Conservation (phyloP, 2,888 invertebrate species). For the Heliconius erato region DNA sequence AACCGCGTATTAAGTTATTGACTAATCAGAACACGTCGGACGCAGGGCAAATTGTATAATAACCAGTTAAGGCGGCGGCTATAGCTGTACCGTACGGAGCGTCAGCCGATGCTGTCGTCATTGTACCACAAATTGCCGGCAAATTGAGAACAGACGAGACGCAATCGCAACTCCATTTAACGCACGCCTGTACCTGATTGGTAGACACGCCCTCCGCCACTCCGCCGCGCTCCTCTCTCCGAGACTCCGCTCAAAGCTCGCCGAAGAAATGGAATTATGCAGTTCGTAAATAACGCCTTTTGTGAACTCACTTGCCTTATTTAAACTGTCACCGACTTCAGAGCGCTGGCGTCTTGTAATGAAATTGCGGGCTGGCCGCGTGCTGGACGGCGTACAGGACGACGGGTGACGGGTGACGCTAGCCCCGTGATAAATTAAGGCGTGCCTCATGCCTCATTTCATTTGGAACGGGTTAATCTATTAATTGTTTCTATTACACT, state of each 20-base stretch:
- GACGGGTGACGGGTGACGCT: slow-evolving; percentile 46
- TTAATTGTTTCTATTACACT: slow-evolving; percentile 39
- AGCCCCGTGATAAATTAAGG: slow-evolving; percentile 49
- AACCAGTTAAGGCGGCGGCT: slow-evolving; percentile 73
- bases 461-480: slow-evolving; percentile 48
- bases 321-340: slow-evolving; percentile 64
- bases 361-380: slow-evolving; percentile 58
- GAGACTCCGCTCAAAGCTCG: slow-evolving; percentile 62
- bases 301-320: slow-evolving; percentile 69
- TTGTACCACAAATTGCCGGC: slow-evolving; percentile 82
- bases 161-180: slow-evolving; percentile 78
- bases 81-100: slow-evolving; percentile 2
- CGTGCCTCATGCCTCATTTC: slow-evolving; percentile 38
- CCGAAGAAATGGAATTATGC: slow-evolving; percentile 82
- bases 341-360: slow-evolving; percentile 58
- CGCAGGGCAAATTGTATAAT: slow-evolving; percentile 82
- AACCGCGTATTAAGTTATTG: slow-evolving; percentile 75
- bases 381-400: neutral
- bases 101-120: slow-evolving; percentile 63
- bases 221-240: slow-evolving; percentile 41
- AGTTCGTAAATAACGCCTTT: slow-evolving; percentile 77
- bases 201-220: slow-evolving; percentile 72
- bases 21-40: slow-evolving; percentile 81
- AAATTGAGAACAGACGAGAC: slow-evolving; percentile 72
- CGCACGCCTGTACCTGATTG: slow-evolving; percentile 81